These are phyloP conservation scores for Umimayanthus chanpuru DNA, from an alignment of 92 coral and sea anemone genomes.

Conservation along the genomic window DNA sequence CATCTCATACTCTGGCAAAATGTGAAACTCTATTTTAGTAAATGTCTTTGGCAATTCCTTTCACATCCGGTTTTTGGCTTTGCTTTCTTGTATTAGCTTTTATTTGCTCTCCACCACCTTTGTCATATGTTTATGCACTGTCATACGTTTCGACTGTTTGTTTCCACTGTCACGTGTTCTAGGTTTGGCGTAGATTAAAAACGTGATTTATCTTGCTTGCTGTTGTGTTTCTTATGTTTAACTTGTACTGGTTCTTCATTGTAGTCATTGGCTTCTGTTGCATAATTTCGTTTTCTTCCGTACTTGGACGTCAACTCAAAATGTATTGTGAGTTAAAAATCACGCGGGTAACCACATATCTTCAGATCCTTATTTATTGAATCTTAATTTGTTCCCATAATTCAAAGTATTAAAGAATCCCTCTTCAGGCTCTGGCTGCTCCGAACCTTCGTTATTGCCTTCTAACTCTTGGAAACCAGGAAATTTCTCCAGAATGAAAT, in stretches of 20 bases:
- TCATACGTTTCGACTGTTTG: constrained; percentile 6
- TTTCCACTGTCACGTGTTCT: background rate
- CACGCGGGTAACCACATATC: constrained; percentile 60
- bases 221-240: background rate
- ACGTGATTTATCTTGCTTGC: constrained; percentile 1
- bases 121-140: background rate
- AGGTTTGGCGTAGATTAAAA: background rate
- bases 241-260: background rate
- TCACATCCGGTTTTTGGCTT: constrained; percentile 6
- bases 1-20: constrained; percentile 7
- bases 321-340: constrained; percentile 25
- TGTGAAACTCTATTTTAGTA: constrained; percentile 1
- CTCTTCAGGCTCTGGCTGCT: constrained; percentile 24
- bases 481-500: background rate
- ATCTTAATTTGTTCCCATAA: constrained; percentile 48
- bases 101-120: background rate
- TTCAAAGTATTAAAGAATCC: constrained; percentile 49
- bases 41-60: constrained; percentile 14
- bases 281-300: constrained; percentile 51
- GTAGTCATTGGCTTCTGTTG: constrained; percentile 25
- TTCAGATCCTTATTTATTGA: constrained; percentile 48
- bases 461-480: constrained; percentile 16
- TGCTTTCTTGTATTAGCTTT: background rate
- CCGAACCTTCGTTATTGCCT: constrained; percentile 1
- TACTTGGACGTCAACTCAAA: constrained; percentile 44